Base-by-base conservation (phyloP, 2,888 invertebrate genomes). In the Cordilura impudica region DNA sequence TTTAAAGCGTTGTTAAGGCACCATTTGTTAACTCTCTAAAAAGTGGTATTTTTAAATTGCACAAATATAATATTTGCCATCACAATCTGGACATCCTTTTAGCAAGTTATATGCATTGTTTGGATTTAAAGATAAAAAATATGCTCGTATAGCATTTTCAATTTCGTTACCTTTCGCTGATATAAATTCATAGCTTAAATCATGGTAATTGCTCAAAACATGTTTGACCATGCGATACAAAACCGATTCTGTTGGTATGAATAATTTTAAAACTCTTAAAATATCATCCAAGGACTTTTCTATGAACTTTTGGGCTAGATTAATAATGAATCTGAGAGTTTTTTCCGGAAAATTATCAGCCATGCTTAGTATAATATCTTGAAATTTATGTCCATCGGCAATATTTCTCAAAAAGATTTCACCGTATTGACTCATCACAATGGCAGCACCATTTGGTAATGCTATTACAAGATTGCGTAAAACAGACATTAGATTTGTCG, bases 221-320 rank as follows among this genome's bases (percentile, higher is more conserved):
- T 63, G 18, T 16, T 18, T 29, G 6, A 85, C 21, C 2, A 87
- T 83, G 16, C 69, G 71, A 60, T 75, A 85, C 2, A 88, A 71
- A 31, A 87, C 82, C 6, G 83, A 82, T 74, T 87, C 87, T 0
- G 86, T 78, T 1, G 84, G 47, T 16, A 87, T 83, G 45, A 45
- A 83, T 19, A 83, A 71, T 26, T 53, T 47, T 6, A 86, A 61
- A 31, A 47, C n/a, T 2, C 18, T 5, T 4, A 77, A 47, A 4
- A 86, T 63, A 0, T 82, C 56, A 0, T 81, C 39, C 26, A 82
- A 31, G 6, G 75, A 31, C 0, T 18, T 23, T 3, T 76, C 45
- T 29, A 87, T 82, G 31, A 87, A 86, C 0, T 18, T 18, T 4
- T 80, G 12, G 0, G 84, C 63, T 19, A 87, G n/a, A 0, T 75